phyloP scores from a whole-genome alignment of 2,888 invertebrate species.

The Uropetala carovei region DNA sequence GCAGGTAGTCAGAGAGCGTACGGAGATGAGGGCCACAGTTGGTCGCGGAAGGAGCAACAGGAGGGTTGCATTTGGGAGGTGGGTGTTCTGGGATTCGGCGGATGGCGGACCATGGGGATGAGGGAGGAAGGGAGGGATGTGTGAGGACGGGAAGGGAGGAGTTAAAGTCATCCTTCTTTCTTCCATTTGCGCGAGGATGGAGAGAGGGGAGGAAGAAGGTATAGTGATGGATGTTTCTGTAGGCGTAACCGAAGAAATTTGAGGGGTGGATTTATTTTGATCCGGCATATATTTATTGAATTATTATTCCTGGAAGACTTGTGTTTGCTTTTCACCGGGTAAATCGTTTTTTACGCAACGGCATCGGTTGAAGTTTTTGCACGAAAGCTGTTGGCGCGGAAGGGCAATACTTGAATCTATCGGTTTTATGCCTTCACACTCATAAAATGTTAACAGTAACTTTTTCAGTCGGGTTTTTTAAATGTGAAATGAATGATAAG shows the following conservation, averaged over 20 bases:
- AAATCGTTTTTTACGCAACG: neutral
- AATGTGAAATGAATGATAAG: too few relatives aligned
- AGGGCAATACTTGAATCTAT: too few relatives aligned
- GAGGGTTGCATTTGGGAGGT: slow-evolving; percentile 8
- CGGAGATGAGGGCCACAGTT: slow-evolving; percentile 35
- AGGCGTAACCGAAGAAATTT: neutral
- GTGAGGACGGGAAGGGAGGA: neutral
- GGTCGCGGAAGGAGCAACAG: slow-evolving; percentile 40
- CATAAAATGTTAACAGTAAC: too few relatives aligned
- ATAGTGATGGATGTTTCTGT: neutral
- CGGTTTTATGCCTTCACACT: too few relatives aligned
- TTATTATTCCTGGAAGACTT: neutral
- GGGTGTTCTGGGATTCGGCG: neutral
- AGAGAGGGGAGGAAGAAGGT: neutral
- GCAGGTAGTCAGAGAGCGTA: slow-evolving; percentile 24
- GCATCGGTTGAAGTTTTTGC: neutral
- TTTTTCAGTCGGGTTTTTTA: too few relatives aligned
- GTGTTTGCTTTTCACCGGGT: neutral
- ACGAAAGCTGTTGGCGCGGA: neutral
- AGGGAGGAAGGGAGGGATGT: neutral
- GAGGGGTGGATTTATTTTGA: slow-evolving; percentile 47
- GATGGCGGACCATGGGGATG: neutral
- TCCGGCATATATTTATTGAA: neutral
- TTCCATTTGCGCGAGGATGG: neutral
- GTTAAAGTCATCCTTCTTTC: neutral